A percentile compares a stretch with the other conserved stretches of the same genome.
Conservation (phyloP, 2,797 vertebrate genomes). For the Stomatorhinus walkeri region DNA sequence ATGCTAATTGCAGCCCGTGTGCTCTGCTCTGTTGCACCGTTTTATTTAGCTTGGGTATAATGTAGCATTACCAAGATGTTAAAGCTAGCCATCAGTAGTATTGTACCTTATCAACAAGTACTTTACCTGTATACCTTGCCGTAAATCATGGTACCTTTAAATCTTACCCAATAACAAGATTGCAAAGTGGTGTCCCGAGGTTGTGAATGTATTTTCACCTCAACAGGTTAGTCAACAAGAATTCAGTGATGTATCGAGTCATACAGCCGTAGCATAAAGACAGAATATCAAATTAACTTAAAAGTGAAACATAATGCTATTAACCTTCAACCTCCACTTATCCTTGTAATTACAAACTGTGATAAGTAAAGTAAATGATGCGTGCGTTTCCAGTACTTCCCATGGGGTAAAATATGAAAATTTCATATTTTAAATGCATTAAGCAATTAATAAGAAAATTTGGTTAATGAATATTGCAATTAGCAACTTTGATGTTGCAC, state of each 20-base stretch:
- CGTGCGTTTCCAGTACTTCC: neutral
- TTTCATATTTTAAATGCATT: slow-evolving; percentile 15
- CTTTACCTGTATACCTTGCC: neutral
- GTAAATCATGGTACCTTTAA: neutral
- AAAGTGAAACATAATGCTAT: neutral
- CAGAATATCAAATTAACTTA: neutral
- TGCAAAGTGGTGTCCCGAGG: neutral
- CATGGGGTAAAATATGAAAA: slow-evolving; percentile 16
- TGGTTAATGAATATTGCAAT: slow-evolving; percentile 7
- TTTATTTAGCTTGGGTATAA: neutral
- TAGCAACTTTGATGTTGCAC: neutral
- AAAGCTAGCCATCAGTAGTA: neutral
- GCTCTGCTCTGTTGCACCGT: neutral
- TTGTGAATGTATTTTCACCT: neutral
- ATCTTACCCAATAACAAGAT: neutral
- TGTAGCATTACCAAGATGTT: neutral
- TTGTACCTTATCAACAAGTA: neutral
- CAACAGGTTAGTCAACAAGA: neutral
- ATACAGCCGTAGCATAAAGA: neutral
- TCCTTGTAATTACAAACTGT: neutral
- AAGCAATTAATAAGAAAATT: slow-evolving; percentile 8
- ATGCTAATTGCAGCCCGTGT: neutral
- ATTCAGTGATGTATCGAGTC: neutral
- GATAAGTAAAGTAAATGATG: slow-evolving; percentile 15
- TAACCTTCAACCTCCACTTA: slow-evolving; percentile 11